These are phyloP conservation scores for Stenodera caucasica DNA, from an alignment of 2,888 invertebrate genomes.

Conservation along the genomic window DNA sequence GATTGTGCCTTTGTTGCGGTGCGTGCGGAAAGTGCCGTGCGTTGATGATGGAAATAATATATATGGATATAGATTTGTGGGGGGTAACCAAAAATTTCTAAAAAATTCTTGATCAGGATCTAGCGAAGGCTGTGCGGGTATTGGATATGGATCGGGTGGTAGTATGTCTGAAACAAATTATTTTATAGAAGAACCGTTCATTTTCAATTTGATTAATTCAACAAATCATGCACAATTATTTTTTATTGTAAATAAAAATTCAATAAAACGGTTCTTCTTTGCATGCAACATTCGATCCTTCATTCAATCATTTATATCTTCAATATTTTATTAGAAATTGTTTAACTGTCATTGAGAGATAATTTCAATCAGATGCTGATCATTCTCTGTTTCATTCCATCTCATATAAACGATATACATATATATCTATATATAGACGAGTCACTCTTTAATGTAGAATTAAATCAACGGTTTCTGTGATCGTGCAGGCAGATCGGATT, in stretches of 20 bases:
- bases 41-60: constrained; percentile 63
- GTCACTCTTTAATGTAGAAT: constrained; percentile 26
- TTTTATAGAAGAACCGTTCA: constrained; percentile 28
- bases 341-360: neutral
- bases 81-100: constrained; percentile 61
- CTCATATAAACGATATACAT: too few relatives aligned
- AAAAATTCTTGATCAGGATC: constrained; percentile 60
- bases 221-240: neutral
- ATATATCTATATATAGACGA: too few relatives aligned
- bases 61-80: constrained; percentile 61
- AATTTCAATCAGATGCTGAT: neutral
- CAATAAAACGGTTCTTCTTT: constrained; percentile 2
- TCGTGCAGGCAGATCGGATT: constrained; percentile 30
- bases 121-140: constrained; percentile 61
- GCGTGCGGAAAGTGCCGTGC: constrained; percentile 54
- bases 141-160: constrained; percentile 61
- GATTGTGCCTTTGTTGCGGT: constrained; percentile 46
- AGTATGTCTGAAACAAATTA: constrained; percentile 62
- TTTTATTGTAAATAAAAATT: neutral
- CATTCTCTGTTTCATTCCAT: neutral
- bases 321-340: neutral
- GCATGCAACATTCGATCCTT: neutral
- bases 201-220: neutral
- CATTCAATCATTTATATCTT: neutral
- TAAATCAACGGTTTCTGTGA: constrained; percentile 26